These are phyloP conservation scores for Chymomyza procnemis DNA, from an alignment of 2,888 invertebrate species.

Conservation along the genomic window DNA sequence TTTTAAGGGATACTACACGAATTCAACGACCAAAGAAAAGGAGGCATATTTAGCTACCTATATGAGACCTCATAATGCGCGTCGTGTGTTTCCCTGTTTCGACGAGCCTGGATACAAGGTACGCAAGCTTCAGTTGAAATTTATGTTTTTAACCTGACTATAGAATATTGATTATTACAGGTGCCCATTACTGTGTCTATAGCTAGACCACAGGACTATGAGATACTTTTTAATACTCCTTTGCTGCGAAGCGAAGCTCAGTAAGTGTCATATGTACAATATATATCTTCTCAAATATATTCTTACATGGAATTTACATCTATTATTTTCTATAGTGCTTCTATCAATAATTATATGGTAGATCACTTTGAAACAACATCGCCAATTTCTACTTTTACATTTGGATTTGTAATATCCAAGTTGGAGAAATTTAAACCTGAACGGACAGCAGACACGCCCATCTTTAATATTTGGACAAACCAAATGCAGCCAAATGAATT, in stretches of 20 bases:
- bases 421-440: constrained; percentile 76
- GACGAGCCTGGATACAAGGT: constrained; percentile 89
- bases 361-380: constrained; percentile 86
- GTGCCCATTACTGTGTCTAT: constrained; percentile 85
- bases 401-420: constrained; percentile 86
- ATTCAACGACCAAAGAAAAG: constrained; percentile 77
- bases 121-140: background rate
- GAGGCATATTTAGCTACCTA: constrained; percentile 83
- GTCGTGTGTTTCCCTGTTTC: constrained; percentile 89
- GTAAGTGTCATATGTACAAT: constrained; percentile 80
- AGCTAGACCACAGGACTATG: constrained; percentile 81
- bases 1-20: constrained; percentile 83
- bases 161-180: constrained; percentile 79
- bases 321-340: too few relatives aligned
- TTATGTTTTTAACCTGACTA: background rate
- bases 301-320: too few relatives aligned
- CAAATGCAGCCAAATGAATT: constrained; percentile 71
- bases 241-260: constrained; percentile 81
- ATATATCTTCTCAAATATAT: too few relatives aligned
- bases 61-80: constrained; percentile 85
- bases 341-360: constrained; percentile 80
- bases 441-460: constrained; percentile 45
- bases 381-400: constrained; percentile 87
- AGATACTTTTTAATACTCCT: constrained; percentile 84
- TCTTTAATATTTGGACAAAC: constrained; percentile 79